These are phyloP conservation scores for Siniperca obscura DNA, from an alignment of 2,797 vertebrate species.

Conservation along the genomic window DNA sequence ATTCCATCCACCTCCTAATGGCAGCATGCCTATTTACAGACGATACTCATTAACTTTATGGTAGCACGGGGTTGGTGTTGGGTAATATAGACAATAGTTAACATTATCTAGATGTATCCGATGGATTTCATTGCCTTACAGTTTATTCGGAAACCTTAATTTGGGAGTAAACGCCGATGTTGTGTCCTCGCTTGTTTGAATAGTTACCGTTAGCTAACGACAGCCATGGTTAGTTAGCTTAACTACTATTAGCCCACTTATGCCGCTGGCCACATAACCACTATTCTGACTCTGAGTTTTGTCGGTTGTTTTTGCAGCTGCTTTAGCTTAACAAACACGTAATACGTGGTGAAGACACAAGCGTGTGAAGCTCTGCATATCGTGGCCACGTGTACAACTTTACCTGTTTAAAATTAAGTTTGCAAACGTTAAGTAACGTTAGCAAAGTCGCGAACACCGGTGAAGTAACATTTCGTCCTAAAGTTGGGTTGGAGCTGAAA, in stretches of 20 bases:
- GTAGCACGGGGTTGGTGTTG: not conserved
- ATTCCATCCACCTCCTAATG: slow-evolving; percentile 41
- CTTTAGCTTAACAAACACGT: not conserved
- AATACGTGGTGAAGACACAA: not conserved
- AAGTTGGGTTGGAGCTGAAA: slow-evolving; percentile 46
- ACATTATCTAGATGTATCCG: not conserved
- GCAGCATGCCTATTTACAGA: slow-evolving; percentile 24
- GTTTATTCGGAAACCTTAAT: not conserved
- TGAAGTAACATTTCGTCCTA: not conserved
- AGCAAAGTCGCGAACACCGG: not conserved
- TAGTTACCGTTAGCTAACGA: slow-evolving; percentile 35
- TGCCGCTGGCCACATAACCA: slow-evolving; percentile 61
- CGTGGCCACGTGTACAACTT: not conserved
- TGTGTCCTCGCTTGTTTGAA: slow-evolving; percentile 23
- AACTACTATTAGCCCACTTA: slow-evolving; percentile 26
- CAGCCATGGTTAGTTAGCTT: slow-evolving; percentile 38
- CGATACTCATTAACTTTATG: not conserved
- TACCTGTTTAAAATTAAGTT: not conserved
- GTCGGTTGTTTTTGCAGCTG: slow-evolving; percentile 48
- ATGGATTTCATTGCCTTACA: not conserved
- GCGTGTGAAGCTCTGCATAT: not conserved
- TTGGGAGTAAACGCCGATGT: slow-evolving; percentile 12
- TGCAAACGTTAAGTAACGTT: not conserved
- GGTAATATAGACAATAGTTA: not conserved
- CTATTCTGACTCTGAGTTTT: slow-evolving; percentile 66